phyloP scores from a whole-genome alignment of 2,797 vertebrate genomes.

The Enteromius radiatus region DNA sequence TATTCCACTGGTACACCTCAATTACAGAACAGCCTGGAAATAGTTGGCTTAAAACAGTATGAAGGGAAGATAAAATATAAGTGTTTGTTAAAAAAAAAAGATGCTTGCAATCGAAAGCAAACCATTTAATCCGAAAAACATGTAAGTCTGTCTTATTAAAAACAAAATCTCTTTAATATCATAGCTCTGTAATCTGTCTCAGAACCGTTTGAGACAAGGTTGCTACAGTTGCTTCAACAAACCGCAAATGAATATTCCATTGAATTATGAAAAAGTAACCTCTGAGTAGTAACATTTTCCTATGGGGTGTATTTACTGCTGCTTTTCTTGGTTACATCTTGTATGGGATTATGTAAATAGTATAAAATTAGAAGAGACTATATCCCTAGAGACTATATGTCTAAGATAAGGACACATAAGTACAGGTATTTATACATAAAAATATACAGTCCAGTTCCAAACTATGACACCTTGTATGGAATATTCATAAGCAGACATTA shows the following conservation, averaged over 20 bases:
- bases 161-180: not conserved
- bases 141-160: not conserved
- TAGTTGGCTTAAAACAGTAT: not conserved
- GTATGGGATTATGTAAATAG: conserved; percentile 16
- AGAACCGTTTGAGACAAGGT: not conserved
- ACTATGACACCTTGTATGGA: conserved; percentile 36
- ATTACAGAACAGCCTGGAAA: not conserved
- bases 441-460: conserved; percentile 38
- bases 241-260: not conserved
- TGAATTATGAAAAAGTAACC: not conserved
- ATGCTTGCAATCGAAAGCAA: not conserved
- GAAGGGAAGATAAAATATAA: not conserved
- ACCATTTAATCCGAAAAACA: not conserved
- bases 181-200: not conserved
- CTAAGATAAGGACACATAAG: conserved; percentile 24
- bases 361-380: conserved; percentile 17
- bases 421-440: conserved; percentile 28
- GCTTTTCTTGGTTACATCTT: conserved; percentile 12
- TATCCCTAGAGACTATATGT: conserved; percentile 6
- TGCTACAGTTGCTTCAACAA: not conserved
- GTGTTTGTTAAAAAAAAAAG: not conserved
- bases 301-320: not conserved
- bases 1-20: not conserved
- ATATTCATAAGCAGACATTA: conserved; percentile 52
- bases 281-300: not conserved